These are phyloP conservation scores for Stratiolaelaps scimitus DNA, from an alignment of 1,140 invertebrate species.

Conservation along the genomic window DNA sequence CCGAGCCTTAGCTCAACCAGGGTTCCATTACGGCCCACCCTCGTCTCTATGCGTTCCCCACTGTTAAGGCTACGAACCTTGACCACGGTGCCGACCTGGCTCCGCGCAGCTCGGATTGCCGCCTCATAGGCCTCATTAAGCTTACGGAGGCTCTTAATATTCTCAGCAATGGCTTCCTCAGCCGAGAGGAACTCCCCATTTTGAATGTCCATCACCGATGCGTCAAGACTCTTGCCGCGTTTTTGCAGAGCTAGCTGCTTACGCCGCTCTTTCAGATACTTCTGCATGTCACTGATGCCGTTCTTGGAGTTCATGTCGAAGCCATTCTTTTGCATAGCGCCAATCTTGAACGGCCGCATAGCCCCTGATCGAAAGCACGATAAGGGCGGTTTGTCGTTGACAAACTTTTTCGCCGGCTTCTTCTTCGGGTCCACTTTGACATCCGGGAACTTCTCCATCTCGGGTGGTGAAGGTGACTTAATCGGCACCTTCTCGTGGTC, in stretches of 20 bases:
- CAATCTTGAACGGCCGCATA: conserved; percentile 23
- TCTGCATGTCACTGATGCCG: conserved; percentile 23
- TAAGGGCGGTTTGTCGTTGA: conserved; percentile 14
- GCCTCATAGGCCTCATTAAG: conserved; percentile 21
- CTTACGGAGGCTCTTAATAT: conserved; percentile 7
- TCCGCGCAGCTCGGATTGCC: conserved; percentile 14
- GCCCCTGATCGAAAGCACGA: conserved; percentile 20
- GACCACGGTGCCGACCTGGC: conserved; percentile 21
- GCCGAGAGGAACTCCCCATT: conserved; percentile 25
- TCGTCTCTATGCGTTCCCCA: conserved; percentile 10
- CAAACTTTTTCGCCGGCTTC: conserved; percentile 21
- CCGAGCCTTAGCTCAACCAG: conserved; percentile 14
- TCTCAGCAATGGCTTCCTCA: conserved; percentile 10
- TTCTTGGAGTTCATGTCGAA: conserved; percentile 3
- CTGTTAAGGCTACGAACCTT: conserved; percentile 10
- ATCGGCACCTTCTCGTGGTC: conserved; percentile 25
- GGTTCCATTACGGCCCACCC: conserved; percentile 19
- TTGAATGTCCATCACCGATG: conserved; percentile 20
- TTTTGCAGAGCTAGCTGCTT: conserved; percentile 19
- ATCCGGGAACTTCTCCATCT: conserved; percentile 19
- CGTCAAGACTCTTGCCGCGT: conserved; percentile 17
- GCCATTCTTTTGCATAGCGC: conserved; percentile 13
- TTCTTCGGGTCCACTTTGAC: conserved; percentile 3
- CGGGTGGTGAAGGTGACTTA: conserved; percentile 17
- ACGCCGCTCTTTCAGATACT: conserved; percentile 17